phyloP scores from a whole-genome alignment of 2,888 invertebrate genomes.

The Apamea monoglypha region DNA sequence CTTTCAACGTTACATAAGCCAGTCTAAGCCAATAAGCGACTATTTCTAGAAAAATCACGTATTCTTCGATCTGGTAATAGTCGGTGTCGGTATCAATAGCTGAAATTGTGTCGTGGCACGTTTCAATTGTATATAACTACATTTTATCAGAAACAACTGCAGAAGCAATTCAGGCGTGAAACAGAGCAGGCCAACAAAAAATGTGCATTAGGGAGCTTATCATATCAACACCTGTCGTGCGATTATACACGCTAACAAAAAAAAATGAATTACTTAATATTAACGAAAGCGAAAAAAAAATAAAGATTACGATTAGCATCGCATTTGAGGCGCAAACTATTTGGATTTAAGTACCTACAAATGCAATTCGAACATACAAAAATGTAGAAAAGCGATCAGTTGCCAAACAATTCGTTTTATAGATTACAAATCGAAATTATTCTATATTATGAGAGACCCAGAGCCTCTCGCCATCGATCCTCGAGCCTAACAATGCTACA shows the following conservation, averaged over 20 bases:
- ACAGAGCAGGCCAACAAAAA: constrained; percentile 36
- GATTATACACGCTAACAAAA: constrained; percentile 16
- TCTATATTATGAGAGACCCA: background rate
- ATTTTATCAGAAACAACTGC: constrained; percentile 14
- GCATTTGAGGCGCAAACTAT: background rate
- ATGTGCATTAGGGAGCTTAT: constrained; percentile 35
- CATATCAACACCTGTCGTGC: constrained; percentile 23
- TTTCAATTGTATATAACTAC: constrained; percentile 35
- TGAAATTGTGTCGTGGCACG: constrained; percentile 29
- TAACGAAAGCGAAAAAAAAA: too few relatives aligned
- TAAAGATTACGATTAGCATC: constrained; percentile 3
- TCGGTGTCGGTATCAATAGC: constrained; percentile 29
- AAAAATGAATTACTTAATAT: constrained; percentile 7
- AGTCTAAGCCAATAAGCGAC: background rate
- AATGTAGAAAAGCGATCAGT: background rate
- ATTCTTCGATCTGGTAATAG: constrained; percentile 25
- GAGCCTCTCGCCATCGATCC: constrained; percentile 36
- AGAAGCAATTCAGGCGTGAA: constrained; percentile 25
- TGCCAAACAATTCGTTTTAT: background rate
- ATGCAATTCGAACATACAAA: background rate
- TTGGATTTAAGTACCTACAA: background rate
- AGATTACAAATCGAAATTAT: background rate
- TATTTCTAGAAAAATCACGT: constrained; percentile 17
- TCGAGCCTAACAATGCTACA: constrained; percentile 37
- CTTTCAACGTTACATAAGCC: background rate